These are phyloP conservation scores for Oscheius sp. DNA, from an alignment of 2,888 invertebrate genomes.

Conservation along the genomic window DNA sequence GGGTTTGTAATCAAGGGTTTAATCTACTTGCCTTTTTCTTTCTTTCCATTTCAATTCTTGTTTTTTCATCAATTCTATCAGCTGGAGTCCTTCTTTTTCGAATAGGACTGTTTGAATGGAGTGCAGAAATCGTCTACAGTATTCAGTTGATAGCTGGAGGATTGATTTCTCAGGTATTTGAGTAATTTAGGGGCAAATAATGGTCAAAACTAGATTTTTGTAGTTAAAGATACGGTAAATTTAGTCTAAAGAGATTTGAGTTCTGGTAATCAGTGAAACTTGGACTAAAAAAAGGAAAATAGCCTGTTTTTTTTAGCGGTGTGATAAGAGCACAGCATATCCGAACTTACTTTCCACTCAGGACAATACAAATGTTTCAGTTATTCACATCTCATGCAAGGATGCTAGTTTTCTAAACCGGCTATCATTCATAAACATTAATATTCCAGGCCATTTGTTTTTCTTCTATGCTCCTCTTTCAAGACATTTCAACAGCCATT, in stretches of 20 bases:
- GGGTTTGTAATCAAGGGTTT: conserved; percentile 5
- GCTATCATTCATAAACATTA: background rate
- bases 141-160: background rate
- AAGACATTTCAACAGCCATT: background rate
- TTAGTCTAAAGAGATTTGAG: background rate
- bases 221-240: background rate
- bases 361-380: too few relatives aligned
- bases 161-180: conserved; percentile 3
- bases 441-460: background rate
- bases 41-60: background rate
- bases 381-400: too few relatives aligned
- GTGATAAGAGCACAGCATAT: too few relatives aligned
- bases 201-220: background rate
- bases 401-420: too few relatives aligned
- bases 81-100: conserved; percentile 1
- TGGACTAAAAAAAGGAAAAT: too few relatives aligned
- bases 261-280: too few relatives aligned
- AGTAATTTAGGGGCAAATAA: too few relatives aligned
- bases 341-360: too few relatives aligned
- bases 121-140: background rate
- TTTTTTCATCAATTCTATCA: background rate
- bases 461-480: background rate
- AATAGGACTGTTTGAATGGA: background rate
- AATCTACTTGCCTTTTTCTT: background rate
- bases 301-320: too few relatives aligned